phyloP scores from a whole-genome alignment of 2,113 vertebrate genomes.

The Erythrolamprus reginae region DNA sequence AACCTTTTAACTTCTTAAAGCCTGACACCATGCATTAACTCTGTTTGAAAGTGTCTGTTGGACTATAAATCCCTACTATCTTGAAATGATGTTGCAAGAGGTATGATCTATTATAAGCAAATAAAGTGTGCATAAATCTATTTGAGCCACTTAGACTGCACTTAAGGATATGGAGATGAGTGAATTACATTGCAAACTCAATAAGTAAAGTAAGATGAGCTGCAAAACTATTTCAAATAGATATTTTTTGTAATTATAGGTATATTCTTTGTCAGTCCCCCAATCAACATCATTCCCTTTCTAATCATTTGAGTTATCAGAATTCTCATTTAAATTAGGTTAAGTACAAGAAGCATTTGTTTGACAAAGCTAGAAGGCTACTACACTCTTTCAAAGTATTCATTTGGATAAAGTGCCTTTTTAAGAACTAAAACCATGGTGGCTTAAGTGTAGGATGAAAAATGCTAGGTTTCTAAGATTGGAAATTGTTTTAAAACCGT shows the following conservation, averaged over 20 bases:
- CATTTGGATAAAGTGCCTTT: constrained; percentile 16
- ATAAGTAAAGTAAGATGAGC: constrained; percentile 38
- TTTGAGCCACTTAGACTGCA: constrained; percentile 36
- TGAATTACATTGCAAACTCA: constrained; percentile 36
- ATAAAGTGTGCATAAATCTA: constrained; percentile 44
- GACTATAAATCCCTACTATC: constrained; percentile 25
- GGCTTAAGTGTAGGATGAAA: not conserved
- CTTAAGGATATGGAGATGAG: constrained; percentile 41
- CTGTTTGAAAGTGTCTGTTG: constrained; percentile 34
- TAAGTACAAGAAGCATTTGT: not conserved
- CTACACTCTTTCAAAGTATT: constrained; percentile 6
- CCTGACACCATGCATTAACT: constrained; percentile 16
- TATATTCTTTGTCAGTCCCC: not conserved
- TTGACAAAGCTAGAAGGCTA: constrained; percentile 2
- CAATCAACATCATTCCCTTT: constrained; percentile 17
- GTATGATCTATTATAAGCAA: constrained; percentile 46
- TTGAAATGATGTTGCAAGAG: constrained; percentile 30
- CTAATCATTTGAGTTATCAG: constrained; percentile 17
- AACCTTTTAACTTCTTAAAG: constrained; percentile 24
- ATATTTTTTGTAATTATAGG: constrained; percentile 34
- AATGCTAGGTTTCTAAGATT: not conserved
- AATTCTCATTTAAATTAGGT: constrained; percentile 12
- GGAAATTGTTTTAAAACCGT: not conserved
- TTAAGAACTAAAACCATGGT: not conserved
- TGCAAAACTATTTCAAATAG: constrained; percentile 28